Evolutionary conservation across 64 coral and sea anemone species (phyloP).

Genomic region (Pachyseris speciosa): DNA sequence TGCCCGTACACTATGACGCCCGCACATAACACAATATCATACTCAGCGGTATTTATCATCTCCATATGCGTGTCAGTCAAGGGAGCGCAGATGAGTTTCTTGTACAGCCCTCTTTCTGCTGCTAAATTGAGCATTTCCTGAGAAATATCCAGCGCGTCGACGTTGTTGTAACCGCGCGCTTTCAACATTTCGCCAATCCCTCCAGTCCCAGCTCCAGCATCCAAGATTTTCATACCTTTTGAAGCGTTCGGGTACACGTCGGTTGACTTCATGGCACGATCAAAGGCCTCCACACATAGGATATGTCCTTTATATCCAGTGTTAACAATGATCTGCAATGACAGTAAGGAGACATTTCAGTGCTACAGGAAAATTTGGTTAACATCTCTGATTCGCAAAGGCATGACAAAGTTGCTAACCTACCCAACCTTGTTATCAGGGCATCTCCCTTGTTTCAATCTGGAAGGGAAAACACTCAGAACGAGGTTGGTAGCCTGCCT

Average conservation of each 20-base stretch:
- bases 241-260: background rate
- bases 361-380: no score
- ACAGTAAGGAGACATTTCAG: no score
- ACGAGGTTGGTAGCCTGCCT: no score
- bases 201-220: conserved; percentile 65
- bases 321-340: no score
- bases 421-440: no score
- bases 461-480: no score
- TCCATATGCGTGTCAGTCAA: conserved; percentile 31
- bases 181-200: conserved; percentile 35
- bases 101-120: conserved; percentile 45
- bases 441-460: no score
- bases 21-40: conserved; percentile 49
- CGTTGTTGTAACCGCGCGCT: conserved; percentile 48
- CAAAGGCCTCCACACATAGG: conserved; percentile 15
- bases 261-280: background rate
- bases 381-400: no score
- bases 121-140: conserved; percentile 59
- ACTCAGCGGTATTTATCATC: conserved; percentile 25
- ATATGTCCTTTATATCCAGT: conserved; percentile 17
- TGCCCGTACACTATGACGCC: conserved; percentile 57
- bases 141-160: conserved; percentile 64
- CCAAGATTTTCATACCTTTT: conserved; percentile 4
- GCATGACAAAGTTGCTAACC: no score
- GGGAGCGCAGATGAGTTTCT: conserved; percentile 49